Evolutionary conservation across 53 echinoderm and acorn worm species (phyloP).

Genomic region (Patiria pectinifera): DNA sequence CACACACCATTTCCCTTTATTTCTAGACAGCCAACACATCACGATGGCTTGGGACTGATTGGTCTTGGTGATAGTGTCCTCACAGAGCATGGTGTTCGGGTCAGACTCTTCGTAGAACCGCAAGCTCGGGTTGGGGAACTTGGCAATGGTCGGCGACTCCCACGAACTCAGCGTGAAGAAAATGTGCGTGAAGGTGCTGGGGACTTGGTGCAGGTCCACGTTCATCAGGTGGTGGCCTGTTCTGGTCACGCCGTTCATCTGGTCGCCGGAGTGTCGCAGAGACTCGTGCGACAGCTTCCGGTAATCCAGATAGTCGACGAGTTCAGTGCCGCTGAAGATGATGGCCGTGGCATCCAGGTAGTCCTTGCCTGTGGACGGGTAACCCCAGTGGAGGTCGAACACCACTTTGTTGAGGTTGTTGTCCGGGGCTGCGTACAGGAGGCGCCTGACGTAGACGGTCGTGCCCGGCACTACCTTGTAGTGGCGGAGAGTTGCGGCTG

Average conservation of each 20-base stretch:
- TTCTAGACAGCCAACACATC: slow-evolving; percentile 60
- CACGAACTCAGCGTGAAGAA: slow-evolving; percentile 62
- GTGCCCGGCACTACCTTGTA: slow-evolving; percentile 33
- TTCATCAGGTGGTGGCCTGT: slow-evolving; percentile 57
- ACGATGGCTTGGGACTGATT: slow-evolving; percentile 56
- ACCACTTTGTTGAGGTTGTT: slow-evolving; percentile 59
- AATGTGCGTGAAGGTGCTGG: slow-evolving; percentile 37
- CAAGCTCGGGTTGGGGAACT: slow-evolving; percentile 51
- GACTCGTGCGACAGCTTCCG: slow-evolving; percentile 25
- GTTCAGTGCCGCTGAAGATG: slow-evolving; percentile 41
- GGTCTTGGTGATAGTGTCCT: slow-evolving; percentile 41
- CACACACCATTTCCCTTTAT: slow-evolving; percentile 57
- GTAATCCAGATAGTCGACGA: slow-evolving; percentile 43
- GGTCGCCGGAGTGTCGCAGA: slow-evolving; percentile 55
- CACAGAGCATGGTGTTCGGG: slow-evolving; percentile 54
- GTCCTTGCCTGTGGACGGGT: slow-evolving; percentile 33
- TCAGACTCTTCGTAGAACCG: slow-evolving; percentile 50
- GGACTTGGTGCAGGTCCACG: slow-evolving; percentile 30
- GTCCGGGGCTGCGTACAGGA: slow-evolving; percentile 51
- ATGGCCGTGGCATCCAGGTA: slow-evolving; percentile 64
- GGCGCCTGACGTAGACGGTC: slow-evolving; percentile 55
- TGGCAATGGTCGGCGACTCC: slow-evolving; percentile 42
- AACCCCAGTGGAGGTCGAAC: slow-evolving; percentile 70
- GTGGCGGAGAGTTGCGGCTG: slow-evolving; percentile 29
- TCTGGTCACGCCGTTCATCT: neutral